These are phyloP conservation scores for Lasioglossum marginatum DNA, from an alignment of 2,888 invertebrate species.

Conservation along the genomic window DNA sequence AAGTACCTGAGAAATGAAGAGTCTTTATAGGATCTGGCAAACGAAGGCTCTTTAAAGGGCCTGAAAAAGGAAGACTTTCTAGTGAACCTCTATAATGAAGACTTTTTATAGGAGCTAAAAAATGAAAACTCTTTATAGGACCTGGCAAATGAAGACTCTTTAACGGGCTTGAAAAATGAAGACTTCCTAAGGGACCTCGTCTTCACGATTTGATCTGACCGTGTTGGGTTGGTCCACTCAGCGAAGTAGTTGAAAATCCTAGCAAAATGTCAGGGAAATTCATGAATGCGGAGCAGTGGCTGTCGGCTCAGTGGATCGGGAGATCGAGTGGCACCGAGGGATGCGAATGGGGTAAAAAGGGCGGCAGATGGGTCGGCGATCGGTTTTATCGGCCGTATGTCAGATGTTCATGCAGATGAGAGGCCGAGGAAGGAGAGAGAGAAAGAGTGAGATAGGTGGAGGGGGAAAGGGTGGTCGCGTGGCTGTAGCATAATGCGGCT, in stretches of 20 bases:
- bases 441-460: background rate
- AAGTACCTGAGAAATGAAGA: no score
- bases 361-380: slow-evolving; percentile 77
- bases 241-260: background rate
- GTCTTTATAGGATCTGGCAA: background rate
- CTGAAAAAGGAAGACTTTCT: background rate
- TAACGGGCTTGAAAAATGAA: background rate
- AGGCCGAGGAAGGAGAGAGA: slow-evolving; percentile 7
- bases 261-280: background rate
- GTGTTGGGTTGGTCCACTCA: background rate
- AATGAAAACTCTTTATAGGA: no score
- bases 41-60: no score
- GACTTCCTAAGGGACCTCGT: background rate
- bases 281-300: background rate
- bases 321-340: slow-evolving; percentile 34
- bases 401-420: slow-evolving; percentile 81
- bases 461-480: background rate
- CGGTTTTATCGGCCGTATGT: slow-evolving; percentile 77
- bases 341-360: slow-evolving; percentile 64
- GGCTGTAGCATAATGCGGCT: slow-evolving; percentile 72
- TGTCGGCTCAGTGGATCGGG: slow-evolving; percentile 3
- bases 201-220: background rate
- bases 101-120: no score
- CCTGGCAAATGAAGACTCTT: no score
- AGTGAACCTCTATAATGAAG: background rate